Base-by-base conservation (phyloP, 2,888 invertebrate species). In the Harpalus rubripes region DNA sequence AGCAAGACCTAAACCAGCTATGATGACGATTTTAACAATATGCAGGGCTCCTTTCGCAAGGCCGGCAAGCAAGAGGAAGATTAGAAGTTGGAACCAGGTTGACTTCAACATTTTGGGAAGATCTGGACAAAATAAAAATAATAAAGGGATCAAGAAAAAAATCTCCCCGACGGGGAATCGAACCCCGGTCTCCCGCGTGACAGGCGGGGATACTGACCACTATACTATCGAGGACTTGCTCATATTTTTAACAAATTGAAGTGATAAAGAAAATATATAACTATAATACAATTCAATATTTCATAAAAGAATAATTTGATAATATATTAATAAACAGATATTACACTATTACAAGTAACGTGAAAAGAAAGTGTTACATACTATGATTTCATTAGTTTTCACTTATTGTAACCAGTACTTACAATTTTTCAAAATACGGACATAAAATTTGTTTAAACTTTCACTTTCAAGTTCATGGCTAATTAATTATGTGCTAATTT, bases 1-100 rank as follows among this genome's bases (percentile, higher is more conserved):
- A 12, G 90, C 91, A 80, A 92, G 88, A 12, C 92, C 92, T 82
- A 92, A 87, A 10, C 89, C 89, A 7, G 91, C 91, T 85, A 92
- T 87, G 56, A 92, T 86, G 10, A 91, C 89, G 56, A 92, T 84
- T 86, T 90, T 89, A 56, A 92, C 88, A 86, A 91, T 90, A 87
- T 91, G 90, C 41, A 90, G 88, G 59, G 91, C 90, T 1, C 88
- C 89, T 87, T 90, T 91, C 15, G 89, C 89, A 16, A 90, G 84
- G 18, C 90, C 90, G 59, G 89, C 86, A 82, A 87, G 79, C 12
- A 87, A 39, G 16, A 88, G 56, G 15, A 89, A 76, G 15, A 88
- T 78, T 16, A 88, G 16, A 26, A 88, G 22, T 78, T 86, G 86
- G 22, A 89, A 68, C 87, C 87, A 87, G 22, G 85, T 83, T 5